phyloP scores from a whole-genome alignment of 2,888 invertebrate species.

The Agrotis ipsilon region DNA sequence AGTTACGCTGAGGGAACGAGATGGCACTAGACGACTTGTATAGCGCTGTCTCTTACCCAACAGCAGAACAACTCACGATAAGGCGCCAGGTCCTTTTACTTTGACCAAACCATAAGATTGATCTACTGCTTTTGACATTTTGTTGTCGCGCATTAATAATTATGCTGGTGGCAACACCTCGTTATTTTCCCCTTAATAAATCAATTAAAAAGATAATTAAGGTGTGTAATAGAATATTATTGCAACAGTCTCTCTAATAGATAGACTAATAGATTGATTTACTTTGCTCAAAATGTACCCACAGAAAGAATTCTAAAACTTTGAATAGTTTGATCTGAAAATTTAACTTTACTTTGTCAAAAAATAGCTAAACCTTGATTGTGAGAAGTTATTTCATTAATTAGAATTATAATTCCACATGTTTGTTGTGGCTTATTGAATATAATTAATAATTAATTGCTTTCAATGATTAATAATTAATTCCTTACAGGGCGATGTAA shows the following conservation, averaged over 20 bases:
- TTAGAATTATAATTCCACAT: slow-evolving; percentile 37
- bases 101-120: not conserved
- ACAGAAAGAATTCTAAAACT: slow-evolving; percentile 14
- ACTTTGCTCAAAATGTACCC: slow-evolving; percentile 45
- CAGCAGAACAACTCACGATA: too few relatives aligned
- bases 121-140: not conserved
- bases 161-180: not conserved
- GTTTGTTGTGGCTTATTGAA: slow-evolving; percentile 30
- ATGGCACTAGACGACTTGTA: too few relatives aligned
- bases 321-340: slow-evolving; percentile 37
- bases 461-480: slow-evolving; percentile 50
- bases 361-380: not conserved
- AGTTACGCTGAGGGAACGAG: too few relatives aligned
- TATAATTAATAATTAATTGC: slow-evolving; percentile 39
- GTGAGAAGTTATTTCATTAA: slow-evolving; percentile 28
- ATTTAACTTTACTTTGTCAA: slow-evolving; percentile 8
- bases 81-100: too few relatives aligned
- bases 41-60: too few relatives aligned
- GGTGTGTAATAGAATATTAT: slow-evolving; percentile 14
- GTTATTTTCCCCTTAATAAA: slow-evolving; percentile 4
- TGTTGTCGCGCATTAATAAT: not conserved
- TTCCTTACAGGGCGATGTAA: slow-evolving; percentile 42
- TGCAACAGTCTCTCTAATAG: slow-evolving; percentile 43
- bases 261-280: slow-evolving; percentile 20
- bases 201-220: not conserved